Base-by-base conservation (phyloP, 1,140 invertebrate genomes). In the Neodiprion fabricii region DNA sequence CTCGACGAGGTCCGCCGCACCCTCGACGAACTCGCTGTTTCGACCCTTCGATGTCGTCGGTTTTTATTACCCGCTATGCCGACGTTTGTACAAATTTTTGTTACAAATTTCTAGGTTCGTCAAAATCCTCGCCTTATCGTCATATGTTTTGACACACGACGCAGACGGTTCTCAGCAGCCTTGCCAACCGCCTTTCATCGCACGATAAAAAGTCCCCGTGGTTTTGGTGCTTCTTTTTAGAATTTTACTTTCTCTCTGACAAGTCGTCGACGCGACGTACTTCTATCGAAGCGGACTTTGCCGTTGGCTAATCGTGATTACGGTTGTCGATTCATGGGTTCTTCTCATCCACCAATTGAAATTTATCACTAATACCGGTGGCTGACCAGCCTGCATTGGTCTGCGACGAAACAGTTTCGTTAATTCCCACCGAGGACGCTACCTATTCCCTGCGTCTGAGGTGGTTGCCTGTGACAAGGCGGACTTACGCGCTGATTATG, bases 141-240 rank as follows among this genome's bases (percentile, higher is more conserved):
- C 67, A 69, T 69, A 69, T 69, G 67, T 69, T 69, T 69, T 69
- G 67, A 69, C 67, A 69, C 67, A 69, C 67, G 67, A 69, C 67
- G 67, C 40, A 69, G 53, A 61, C 53, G 11, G n/a, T 61, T 61
- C n/a, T 61, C 53, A 61, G 11, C 53, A 61, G 53, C 11, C n/a
- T 17, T 61, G n/a, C 53, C 53, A 61, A 61, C 53, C 11, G 53
- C 28, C 28, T 40, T 40, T 40, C 28, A 40, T 40, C 28, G 28
- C 28, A 2, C 2, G 28, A 40, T 40, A 5, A 40, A 40, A 40
- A 40, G 28, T 40, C 28, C 28, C 28, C 28, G 28, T 40, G 28
- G 28, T 40, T 40, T 40, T 40, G 1, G 28, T 40, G 28, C 2
- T 40, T 40, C 28, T 40, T 40, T 40, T 40, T 40, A 2, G 28